phyloP scores from a whole-genome alignment of 2,797 vertebrate genomes.

The Manis crassicaudata region DNA sequence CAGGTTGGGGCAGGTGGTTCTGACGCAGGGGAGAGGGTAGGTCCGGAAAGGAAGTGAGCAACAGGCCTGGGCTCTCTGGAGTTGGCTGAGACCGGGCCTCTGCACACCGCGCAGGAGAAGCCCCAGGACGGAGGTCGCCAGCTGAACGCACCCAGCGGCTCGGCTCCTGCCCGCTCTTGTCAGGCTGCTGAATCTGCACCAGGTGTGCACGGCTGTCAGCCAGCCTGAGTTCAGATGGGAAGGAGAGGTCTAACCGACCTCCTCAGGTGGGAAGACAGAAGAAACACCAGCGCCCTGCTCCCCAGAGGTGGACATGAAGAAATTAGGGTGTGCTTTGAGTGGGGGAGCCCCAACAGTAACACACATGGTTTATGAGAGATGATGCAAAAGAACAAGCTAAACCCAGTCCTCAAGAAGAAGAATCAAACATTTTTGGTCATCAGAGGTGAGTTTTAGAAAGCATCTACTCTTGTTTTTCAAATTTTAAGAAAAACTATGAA shows the following conservation, averaged over 20 bases:
- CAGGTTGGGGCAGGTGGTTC: too few species aligned
- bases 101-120: too few species aligned
- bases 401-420: fast-evolving
- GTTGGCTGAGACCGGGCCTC: background rate
- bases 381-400: fast-evolving
- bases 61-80: fast-evolving
- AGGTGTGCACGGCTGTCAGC: fast-evolving
- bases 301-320: background rate
- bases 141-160: background rate
- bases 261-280: background rate
- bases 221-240: background rate
- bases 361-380: too few species aligned
- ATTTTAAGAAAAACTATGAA: too few species aligned
- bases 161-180: background rate
- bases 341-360: too few species aligned
- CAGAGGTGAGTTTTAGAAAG: background rate
- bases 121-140: fast-evolving
- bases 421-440: background rate
- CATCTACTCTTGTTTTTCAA: background rate
- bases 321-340: background rate
- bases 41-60: background rate
- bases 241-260: background rate
- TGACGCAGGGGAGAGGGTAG: background rate
- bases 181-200: background rate
- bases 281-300: fast-evolving